These are phyloP conservation scores for Mesorhabditis spiculigera DNA, from an alignment of 2,888 invertebrate species.

Conservation along the genomic window DNA sequence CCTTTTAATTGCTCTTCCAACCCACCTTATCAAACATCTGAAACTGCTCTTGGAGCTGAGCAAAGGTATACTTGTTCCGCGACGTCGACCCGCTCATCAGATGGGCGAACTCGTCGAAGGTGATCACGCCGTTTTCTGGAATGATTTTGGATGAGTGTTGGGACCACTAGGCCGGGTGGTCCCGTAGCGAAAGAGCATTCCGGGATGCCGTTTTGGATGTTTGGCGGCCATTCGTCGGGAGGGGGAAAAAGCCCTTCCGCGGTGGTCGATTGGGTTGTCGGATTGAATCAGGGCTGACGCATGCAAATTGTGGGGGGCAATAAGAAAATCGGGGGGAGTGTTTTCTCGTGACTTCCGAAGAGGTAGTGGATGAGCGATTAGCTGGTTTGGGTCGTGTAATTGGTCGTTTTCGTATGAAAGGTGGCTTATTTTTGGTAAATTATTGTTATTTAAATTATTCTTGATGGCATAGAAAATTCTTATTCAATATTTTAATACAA, in stretches of 20 bases:
- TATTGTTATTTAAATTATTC: too few relatives aligned
- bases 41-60: conserved; percentile 51
- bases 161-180: too few relatives aligned
- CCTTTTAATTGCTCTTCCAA: too few relatives aligned
- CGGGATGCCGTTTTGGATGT: too few relatives aligned
- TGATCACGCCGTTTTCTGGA: conserved; percentile 55
- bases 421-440: too few relatives aligned
- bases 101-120: conserved; percentile 53
- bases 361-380: neutral
- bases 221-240: too few relatives aligned
- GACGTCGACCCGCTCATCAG: conserved; percentile 41
- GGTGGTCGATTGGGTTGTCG: neutral
- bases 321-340: neutral
- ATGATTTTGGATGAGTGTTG: neutral
- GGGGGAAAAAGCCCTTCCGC: too few relatives aligned
- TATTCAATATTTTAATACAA: too few relatives aligned
- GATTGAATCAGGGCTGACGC: conserved; percentile 2
- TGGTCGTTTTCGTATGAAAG: neutral
- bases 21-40: conserved; percentile 52
- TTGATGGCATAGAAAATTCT: too few relatives aligned
- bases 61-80: conserved; percentile 34
- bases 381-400: neutral
- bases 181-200: too few relatives aligned
- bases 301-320: neutral
- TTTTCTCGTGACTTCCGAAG: too few relatives aligned